Evolutionary conservation across 2,797 vertebrate species (phyloP).

Genomic region (Sebastolobus alascanus): DNA sequence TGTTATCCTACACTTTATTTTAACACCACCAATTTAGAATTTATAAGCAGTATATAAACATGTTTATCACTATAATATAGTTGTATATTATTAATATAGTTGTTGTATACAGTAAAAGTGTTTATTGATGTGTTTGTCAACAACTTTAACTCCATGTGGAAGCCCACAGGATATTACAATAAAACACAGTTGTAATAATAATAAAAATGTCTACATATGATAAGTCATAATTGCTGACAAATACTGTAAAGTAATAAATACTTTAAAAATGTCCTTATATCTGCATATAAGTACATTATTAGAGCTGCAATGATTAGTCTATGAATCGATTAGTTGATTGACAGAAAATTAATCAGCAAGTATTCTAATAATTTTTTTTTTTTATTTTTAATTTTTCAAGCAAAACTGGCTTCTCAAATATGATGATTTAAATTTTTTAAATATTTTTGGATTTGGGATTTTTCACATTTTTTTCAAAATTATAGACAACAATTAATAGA

Average conservation of each 20-base stretch:
- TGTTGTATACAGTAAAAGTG: no score
- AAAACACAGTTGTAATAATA: not conserved
- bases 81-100: not conserved
- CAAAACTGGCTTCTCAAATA: not conserved
- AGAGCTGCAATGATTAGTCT: not conserved
- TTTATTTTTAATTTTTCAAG: not conserved
- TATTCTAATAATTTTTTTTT: not conserved
- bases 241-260: not conserved
- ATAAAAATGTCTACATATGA: not conserved
- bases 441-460: not conserved
- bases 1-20: not conserved
- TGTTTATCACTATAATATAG: not conserved
- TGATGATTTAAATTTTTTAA: not conserved
- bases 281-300: not conserved
- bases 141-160: not conserved
- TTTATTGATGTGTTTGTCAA: slow-evolving; percentile 5
- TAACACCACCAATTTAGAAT: not conserved
- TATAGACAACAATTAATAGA: not conserved
- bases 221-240: not conserved
- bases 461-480: not conserved
- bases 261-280: not conserved
- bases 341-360: not conserved
- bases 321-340: not conserved
- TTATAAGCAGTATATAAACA: not conserved
- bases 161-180: not conserved